Evolutionary conservation across 2,888 invertebrate genomes (phyloP).

Genomic region (Drosophila recens): DNA sequence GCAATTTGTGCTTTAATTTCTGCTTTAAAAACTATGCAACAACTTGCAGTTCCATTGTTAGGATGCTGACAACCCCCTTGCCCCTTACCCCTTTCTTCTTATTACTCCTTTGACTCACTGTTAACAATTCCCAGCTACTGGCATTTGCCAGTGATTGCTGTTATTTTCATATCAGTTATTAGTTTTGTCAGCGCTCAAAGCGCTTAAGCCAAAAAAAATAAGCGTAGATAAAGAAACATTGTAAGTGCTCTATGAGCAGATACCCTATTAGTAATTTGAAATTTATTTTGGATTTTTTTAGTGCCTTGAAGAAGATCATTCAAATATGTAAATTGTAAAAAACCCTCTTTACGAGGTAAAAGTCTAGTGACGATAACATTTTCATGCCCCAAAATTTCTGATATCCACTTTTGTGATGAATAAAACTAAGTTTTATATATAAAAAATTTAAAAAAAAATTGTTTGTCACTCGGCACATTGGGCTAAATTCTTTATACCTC

Average conservation of each 20-base stretch:
- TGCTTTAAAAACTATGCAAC: conserved; percentile 79
- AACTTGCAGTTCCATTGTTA: conserved; percentile 69
- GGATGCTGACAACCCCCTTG: not conserved
- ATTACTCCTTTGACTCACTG: not conserved
- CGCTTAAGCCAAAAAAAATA: conserved; percentile 37
- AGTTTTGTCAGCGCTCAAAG: conserved; percentile 49
- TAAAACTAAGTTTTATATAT: too few relatives aligned
- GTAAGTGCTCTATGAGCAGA: not conserved
- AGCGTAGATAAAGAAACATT: not conserved
- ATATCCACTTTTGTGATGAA: too few relatives aligned
- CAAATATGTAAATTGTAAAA: too few relatives aligned
- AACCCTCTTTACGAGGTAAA: too few relatives aligned
- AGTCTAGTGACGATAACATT: too few relatives aligned
- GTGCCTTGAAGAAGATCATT: too few relatives aligned
- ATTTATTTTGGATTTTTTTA: too few relatives aligned
- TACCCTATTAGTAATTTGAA: conserved; percentile 2
- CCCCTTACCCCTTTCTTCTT: not conserved
- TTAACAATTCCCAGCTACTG: conserved; percentile 2
- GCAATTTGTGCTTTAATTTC: conserved; percentile 81
- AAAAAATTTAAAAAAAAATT: too few relatives aligned
- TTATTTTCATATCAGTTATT: conserved; percentile 68
- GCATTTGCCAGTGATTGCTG: conserved; percentile 45
- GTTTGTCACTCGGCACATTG: too few relatives aligned
- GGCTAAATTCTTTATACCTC: too few relatives aligned
- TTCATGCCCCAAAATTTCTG: too few relatives aligned